Base-by-base conservation (phyloP, 2,113 vertebrate genomes). In the Penelope pileata region DNA sequence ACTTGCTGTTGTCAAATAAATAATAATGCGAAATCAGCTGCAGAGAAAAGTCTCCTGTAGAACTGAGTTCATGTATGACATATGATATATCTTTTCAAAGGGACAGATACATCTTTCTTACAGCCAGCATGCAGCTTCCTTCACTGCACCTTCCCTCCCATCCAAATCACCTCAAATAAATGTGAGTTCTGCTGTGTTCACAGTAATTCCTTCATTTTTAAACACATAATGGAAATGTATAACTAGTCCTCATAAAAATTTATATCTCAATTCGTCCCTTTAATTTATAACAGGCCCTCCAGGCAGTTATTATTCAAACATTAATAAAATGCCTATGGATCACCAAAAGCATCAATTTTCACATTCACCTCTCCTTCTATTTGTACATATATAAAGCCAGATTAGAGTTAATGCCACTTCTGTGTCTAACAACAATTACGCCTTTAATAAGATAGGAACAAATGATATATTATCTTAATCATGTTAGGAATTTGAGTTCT, bases 291-390 rank as follows among this genome's bases (percentile, higher is more conserved):
- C 98, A 97, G 97, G 97, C 98, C 99, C 98, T 98, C 98, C 96
- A 98, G 99, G 98, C 98, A 97, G 98, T 98, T 99, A 99, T 99
- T 99, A 99, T 99, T 99, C 98, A 99, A 99, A 98, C 99, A 99
- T 99, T 99, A 99, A 99, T 99, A 99, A 99, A 99, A 98, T 98
- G 98, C 98, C 98, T 97, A 98, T 99, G 98, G 98, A 99, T 99
- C 98, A 99, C 97, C 95, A 98, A 97, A 98, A 98, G 97, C 98
- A 97, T 98, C 98, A 95, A 96, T 98, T 98, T 98, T 98, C 97
- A 98, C 98, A 97, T 98, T 97, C 96, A 82, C 96, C 96, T 98
- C 95, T 93, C 91, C 91, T 98, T 97, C 85, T 97, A 98, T 98
- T 98, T 98, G 98, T 99, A 98, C 98, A 98, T 98, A 98, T 98